A percentile compares a stretch with the other conserved stretches of the same genome.
phyloP scores from a whole-genome alignment of 2,888 invertebrate species.

The Pachycephus smyrnensis region DNA sequence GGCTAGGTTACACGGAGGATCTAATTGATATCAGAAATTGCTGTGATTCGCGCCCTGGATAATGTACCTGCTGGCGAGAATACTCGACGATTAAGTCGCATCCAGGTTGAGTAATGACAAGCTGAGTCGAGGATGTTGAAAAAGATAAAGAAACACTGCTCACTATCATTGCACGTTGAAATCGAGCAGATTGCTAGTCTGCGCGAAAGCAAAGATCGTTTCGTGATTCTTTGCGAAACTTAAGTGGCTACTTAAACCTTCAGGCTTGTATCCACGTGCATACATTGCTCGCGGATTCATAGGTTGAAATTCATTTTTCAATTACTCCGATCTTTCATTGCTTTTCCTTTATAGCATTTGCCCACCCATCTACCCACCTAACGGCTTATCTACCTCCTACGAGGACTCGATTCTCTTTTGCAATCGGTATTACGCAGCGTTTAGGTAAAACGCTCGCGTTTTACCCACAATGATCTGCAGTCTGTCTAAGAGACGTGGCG shows the following conservation, averaged over 20 bases:
- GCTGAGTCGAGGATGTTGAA: neutral
- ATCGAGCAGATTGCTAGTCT: neutral
- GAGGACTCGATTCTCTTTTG: neutral
- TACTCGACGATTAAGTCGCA: neutral
- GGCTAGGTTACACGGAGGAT: neutral
- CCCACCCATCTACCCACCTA: neutral
- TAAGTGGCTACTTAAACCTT: neutral
- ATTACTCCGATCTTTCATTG: neutral
- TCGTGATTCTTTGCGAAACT: neutral
- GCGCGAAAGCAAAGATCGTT: neutral
- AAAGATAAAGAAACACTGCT: neutral
- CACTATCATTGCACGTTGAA: neutral
- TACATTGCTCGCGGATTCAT: neutral
- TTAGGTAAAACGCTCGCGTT: slow-evolving; percentile 18
- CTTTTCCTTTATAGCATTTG: neutral
- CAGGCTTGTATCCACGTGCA: neutral
- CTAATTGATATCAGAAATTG: neutral
- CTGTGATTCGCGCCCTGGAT: neutral
- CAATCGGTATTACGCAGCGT: neutral
- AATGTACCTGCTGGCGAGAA: neutral
- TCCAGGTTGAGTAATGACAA: neutral
- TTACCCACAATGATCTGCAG: neutral
- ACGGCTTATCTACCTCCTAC: neutral
- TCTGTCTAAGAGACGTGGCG: neutral
- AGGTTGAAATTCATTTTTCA: neutral